Evolutionary conservation across 2,113 vertebrate species (phyloP), one percentile per base, ranked within the genome.

Genomic region (Alethe diademata): DNA sequence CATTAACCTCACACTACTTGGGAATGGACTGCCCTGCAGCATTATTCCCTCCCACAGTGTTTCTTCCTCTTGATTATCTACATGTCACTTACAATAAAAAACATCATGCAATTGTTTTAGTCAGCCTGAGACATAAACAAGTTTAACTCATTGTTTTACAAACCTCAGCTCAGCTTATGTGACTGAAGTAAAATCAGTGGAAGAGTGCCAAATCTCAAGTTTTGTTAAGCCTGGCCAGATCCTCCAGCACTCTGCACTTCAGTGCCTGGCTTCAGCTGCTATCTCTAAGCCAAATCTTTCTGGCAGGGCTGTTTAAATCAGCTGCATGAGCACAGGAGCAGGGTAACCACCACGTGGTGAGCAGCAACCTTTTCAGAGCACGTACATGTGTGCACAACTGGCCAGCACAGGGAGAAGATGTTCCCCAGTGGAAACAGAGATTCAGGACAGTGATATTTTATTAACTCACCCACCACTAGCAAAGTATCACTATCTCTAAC

Each of bases 401-500:
- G 42, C 50, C 5, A 2, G 51, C 36, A 20, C 1, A 0, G 51
- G 1, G 4, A 50, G 29, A n/a, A 65, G 58, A 9, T 23, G 45
- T 5, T 83, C n/a, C 65, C 17, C 29, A 19, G 47, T 0, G 0
- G 16, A 88, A 81, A 81, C 0, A 6, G 14, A 14, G 23, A 22
- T 10, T 33, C 22, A 12, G 4, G 23, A 28, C 13, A 11, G 23
- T 1, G 22, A 19, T 23, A 33, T 62, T 65, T 81, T 26, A 85
- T 36, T 60, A 78, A 33, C 33, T 31, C 50, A 15, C 18, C 12
- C 23, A 69, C 23, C 13, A 22, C 23, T 9, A 58, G 31, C 42
- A 74, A 61, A 84, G 12, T 23, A 87, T n/a, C 56, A 8, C 36
- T 51, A 40, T 43, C 53, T n/a, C 64, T 28, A 72, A 53, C 0